A percentile compares a stretch with the other conserved stretches of the same genome.
phyloP scores from a whole-genome alignment of 2,797 vertebrate species.

The Sternarchorhynchus goeldii region DNA sequence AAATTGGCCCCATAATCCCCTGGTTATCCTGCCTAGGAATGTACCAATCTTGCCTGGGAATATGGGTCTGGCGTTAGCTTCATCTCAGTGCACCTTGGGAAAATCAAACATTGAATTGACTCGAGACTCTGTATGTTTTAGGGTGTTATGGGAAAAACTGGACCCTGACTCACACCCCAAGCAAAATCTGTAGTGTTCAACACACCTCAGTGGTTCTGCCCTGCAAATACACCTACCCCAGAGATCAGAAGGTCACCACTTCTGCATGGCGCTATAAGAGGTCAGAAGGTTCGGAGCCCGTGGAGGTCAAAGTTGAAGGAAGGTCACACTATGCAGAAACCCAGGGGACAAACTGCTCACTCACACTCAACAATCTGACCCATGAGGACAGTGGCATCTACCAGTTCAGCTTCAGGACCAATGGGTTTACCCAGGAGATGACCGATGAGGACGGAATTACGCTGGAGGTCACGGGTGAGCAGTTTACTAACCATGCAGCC shows the following conservation, averaged over 20 bases:
- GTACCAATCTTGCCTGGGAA: background rate
- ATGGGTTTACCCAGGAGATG: background rate
- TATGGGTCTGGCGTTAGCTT: background rate
- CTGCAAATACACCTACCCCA: conserved; percentile 22
- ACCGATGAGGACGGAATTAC: conserved; percentile 6
- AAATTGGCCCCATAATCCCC: background rate
- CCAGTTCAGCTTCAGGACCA: conserved; percentile 22
- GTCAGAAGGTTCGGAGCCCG: background rate
- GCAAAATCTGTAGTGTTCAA: conserved; percentile 28
- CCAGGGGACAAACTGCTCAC: background rate
- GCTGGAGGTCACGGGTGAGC: conserved; percentile 41
- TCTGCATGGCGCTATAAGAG: conserved; percentile 10
- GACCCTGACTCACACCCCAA: conserved; percentile 22
- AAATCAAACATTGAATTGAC: no score
- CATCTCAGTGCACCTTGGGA: no score
- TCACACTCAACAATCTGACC: conserved; percentile 21
- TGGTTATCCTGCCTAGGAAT: background rate
- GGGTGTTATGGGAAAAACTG: no score
- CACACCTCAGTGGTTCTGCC: conserved; percentile 25
- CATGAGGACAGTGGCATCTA: conserved; percentile 4
- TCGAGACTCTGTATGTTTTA: no score
- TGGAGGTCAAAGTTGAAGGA: background rate
- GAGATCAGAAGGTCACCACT: background rate
- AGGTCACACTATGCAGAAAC: background rate
- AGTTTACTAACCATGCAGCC: background rate